A percentile compares a stretch with the other conserved stretches of the same genome.
These are phyloP conservation scores for Lasiurus cinereus DNA, from an alignment of 2,113 vertebrate genomes.

Conservation along the genomic window DNA sequence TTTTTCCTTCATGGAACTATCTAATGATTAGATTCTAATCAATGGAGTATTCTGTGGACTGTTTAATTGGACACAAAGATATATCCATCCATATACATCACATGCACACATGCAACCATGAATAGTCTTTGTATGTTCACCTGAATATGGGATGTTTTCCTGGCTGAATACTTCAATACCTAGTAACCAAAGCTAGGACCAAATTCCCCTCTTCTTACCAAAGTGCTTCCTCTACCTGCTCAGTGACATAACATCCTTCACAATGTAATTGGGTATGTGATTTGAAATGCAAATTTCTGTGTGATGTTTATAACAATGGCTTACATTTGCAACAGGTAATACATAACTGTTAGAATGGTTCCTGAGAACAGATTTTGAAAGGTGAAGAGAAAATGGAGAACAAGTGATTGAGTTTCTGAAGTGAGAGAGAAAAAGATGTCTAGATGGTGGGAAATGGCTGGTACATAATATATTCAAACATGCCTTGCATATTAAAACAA, in stretches of 20 bases:
- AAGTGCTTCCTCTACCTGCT: not conserved
- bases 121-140: not conserved
- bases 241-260: not conserved
- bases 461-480: not conserved
- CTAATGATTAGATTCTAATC: not conserved
- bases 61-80: not conserved
- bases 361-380: not conserved
- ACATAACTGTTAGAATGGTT: not conserved
- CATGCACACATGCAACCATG: not conserved
- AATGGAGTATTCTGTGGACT: not conserved
- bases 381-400: not conserved
- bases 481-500: not conserved
- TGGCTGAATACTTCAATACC: not conserved
- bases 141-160: not conserved
- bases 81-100: not conserved
- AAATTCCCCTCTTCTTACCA: constrained; percentile 34
- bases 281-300: not conserved
- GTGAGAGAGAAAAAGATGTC: not conserved
- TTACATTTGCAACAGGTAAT: not conserved
- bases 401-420: not conserved
- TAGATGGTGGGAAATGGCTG: not conserved
- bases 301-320: not conserved
- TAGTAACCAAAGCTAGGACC: not conserved
- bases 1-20: not conserved
- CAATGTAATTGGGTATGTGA: not conserved